These are phyloP conservation scores for Temnothorax nylanderi DNA, from an alignment of 1,140 invertebrate genomes.

Conservation along the genomic window DNA sequence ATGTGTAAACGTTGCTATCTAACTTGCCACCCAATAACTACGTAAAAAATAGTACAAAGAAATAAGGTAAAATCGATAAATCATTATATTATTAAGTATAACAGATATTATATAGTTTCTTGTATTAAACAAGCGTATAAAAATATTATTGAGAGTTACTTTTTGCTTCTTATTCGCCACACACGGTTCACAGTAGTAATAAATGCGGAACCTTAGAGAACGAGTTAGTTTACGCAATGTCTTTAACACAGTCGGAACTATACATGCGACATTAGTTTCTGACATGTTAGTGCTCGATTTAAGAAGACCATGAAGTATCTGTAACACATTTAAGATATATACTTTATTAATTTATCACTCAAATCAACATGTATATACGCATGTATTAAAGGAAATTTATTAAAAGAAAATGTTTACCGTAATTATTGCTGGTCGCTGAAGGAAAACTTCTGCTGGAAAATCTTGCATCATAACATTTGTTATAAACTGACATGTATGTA, in stretches of 20 bases:
- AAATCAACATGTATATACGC: not conserved
- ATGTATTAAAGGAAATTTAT: not conserved
- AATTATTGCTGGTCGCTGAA: slow-evolving; percentile 88
- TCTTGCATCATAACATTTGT: slow-evolving; percentile 89
- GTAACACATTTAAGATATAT: slow-evolving; percentile 53
- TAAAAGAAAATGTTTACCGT: slow-evolving; percentile 82
- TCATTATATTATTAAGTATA: not conserved
- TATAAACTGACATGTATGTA: slow-evolving; percentile 88
- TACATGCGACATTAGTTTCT: slow-evolving; percentile 58
- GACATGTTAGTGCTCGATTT: slow-evolving; percentile 64
- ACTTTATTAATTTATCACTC: slow-evolving; percentile 6
- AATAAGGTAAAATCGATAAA: not conserved
- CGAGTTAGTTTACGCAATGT: slow-evolving; percentile 84
- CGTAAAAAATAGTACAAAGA: slow-evolving; percentile 43
- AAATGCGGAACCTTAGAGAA: slow-evolving; percentile 82
- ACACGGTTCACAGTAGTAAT: slow-evolving; percentile 85
- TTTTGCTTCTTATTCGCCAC: slow-evolving; percentile 84
- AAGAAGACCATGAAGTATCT: slow-evolving; percentile 79
- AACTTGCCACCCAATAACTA: slow-evolving; percentile 75
- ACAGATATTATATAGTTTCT: not conserved
- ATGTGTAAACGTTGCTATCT: slow-evolving; percentile 64
- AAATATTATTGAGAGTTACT: slow-evolving; percentile 62
- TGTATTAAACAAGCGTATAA: not conserved
- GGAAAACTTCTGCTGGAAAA: slow-evolving; percentile 90
- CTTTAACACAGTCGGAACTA: slow-evolving; percentile 80